Evolutionary conservation across 2,888 invertebrate genomes (phyloP).

Genomic region (Leptarthrus brevirostris): DNA sequence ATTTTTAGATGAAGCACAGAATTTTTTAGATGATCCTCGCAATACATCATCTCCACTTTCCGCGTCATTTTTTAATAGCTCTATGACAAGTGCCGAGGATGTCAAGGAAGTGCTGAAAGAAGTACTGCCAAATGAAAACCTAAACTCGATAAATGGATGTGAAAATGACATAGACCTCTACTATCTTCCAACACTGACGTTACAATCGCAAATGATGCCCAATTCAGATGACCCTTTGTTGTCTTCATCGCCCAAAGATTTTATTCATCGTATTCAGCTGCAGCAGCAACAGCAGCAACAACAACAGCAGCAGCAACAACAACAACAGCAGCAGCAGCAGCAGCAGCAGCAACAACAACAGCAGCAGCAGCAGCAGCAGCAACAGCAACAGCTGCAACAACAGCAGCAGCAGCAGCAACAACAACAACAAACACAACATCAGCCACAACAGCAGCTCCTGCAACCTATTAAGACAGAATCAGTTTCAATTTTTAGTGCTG

Average conservation of each 20-base stretch:
- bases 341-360: constrained; percentile 33
- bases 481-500: constrained; percentile 56
- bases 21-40: constrained; percentile 72
- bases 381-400: constrained; percentile 56
- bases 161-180: constrained; percentile 68
- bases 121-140: constrained; percentile 82
- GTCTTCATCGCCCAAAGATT: constrained; percentile 86
- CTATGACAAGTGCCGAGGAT: constrained; percentile 87
- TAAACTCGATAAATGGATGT: constrained; percentile 69
- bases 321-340: constrained; percentile 55
- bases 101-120: constrained; percentile 88
- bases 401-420: constrained; percentile 54
- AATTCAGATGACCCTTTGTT: constrained; percentile 87
- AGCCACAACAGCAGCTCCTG: constrained; percentile 37
- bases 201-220: constrained; percentile 86
- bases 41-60: constrained; percentile 84
- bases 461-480: constrained; percentile 58
- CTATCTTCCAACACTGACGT: constrained; percentile 67
- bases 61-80: constrained; percentile 82
- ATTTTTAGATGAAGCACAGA: constrained; percentile 66
- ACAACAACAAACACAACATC: constrained; percentile 55
- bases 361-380: too few species aligned
- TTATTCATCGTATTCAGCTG: constrained; percentile 65
- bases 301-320: constrained; percentile 52
- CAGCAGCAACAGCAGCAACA: constrained; percentile 30